Evolutionary conservation across 2,888 invertebrate species (phyloP).

Genomic region (Acronicta psi): DNA sequence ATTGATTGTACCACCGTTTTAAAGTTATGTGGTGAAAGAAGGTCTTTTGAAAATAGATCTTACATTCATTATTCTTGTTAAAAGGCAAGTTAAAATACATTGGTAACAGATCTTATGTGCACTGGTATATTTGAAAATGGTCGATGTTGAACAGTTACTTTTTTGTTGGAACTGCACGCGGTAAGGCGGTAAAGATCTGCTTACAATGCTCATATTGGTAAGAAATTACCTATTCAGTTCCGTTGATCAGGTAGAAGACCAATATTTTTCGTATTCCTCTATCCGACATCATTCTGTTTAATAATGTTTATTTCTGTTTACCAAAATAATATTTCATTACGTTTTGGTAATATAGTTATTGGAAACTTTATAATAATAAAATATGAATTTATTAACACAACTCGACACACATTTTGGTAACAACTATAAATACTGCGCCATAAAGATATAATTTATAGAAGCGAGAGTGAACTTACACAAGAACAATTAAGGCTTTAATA

Average conservation of each 20-base stretch:
- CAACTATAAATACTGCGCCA: conserved; percentile 42
- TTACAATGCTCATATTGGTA: too few relatives aligned
- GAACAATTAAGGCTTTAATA: conserved; percentile 72
- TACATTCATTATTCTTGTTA: conserved; percentile 16
- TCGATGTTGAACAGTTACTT: not conserved
- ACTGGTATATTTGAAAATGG: not conserved
- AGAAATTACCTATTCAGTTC: too few relatives aligned
- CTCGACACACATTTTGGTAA: conserved; percentile 32
- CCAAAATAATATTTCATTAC: too few relatives aligned
- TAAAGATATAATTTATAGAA: conserved; percentile 64
- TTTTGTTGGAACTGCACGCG: too few relatives aligned
- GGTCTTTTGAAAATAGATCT: not conserved
- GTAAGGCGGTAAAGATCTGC: too few relatives aligned
- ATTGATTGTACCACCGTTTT: conserved; percentile 31
- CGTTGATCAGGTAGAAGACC: too few relatives aligned
- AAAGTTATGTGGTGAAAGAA: conserved; percentile 6
- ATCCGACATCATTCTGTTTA: too few relatives aligned
- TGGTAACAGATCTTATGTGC: too few relatives aligned
- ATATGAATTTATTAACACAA: conserved; percentile 15
- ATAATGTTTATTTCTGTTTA: too few relatives aligned
- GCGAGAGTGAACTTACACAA: conserved; percentile 72
- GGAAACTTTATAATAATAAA: not conserved
- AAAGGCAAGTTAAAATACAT: not conserved
- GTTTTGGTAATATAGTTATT: too few relatives aligned
- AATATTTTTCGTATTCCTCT: too few relatives aligned